Evolutionary conservation across 2,888 invertebrate species (phyloP).

Genomic region (Dusona sp.): DNA sequence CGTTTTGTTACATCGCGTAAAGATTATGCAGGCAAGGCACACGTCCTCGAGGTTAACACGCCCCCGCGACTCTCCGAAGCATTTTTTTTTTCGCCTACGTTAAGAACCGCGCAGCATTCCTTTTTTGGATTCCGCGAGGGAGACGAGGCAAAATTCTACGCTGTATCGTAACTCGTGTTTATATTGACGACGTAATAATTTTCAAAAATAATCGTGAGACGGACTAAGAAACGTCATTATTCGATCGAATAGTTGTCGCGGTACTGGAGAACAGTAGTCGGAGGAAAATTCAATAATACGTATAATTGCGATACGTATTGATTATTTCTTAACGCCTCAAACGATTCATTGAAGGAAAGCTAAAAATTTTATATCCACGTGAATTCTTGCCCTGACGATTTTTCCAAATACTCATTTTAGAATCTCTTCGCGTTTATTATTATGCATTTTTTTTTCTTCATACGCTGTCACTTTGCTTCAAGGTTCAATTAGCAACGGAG

Average conservation of each 20-base stretch:
- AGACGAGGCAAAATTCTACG: slow-evolving; percentile 46
- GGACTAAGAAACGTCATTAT: not conserved
- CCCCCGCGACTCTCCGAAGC: slow-evolving; percentile 58
- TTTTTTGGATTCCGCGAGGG: slow-evolving; percentile 67
- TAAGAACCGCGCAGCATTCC: slow-evolving; percentile 64
- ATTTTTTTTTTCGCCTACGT: slow-evolving; percentile 68
- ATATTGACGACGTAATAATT: slow-evolving; percentile 24
- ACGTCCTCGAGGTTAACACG: slow-evolving; percentile 55
- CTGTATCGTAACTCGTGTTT: slow-evolving; percentile 16
- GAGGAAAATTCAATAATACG: not conserved
- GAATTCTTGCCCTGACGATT: no score
- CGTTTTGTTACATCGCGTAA: slow-evolving; percentile 29
- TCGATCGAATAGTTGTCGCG: not conserved
- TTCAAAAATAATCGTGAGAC: not conserved
- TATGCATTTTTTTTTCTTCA: slow-evolving; percentile 51
- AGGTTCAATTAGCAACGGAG: slow-evolving; percentile 65
- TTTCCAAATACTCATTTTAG: not conserved
- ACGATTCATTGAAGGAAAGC: not conserved
- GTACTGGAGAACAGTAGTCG: not conserved
- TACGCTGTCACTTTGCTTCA: slow-evolving; percentile 52
- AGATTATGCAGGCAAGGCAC: slow-evolving; percentile 41
- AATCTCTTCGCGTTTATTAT: slow-evolving; percentile 2
- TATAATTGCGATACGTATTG: not conserved
- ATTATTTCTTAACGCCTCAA: not conserved
- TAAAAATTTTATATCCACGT: no score